These are phyloP conservation scores for Heterodera schachtii DNA, from an alignment of 1,140 invertebrate genomes.

Conservation along the genomic window DNA sequence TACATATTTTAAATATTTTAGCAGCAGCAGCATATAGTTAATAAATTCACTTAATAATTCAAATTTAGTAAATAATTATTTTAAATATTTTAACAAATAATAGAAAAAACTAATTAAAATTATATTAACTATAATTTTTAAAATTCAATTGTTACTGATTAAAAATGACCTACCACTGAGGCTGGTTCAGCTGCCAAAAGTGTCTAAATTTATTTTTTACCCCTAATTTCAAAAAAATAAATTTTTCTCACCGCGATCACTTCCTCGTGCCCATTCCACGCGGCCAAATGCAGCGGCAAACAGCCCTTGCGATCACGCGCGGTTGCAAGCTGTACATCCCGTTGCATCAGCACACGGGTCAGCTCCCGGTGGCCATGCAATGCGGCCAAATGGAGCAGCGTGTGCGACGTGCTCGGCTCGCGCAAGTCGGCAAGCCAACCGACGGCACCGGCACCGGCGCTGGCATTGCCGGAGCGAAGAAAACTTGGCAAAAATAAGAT, in stretches of 20 bases:
- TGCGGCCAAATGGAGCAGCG: constrained; percentile 88
- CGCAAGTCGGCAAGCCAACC: constrained; percentile 50
- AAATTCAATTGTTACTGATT: too few species aligned
- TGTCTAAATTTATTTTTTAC: too few species aligned
- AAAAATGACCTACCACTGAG: constrained; percentile 28
- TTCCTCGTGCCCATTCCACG: constrained; percentile 87
- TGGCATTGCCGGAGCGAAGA: constrained; percentile 26
- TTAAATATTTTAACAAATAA: too few species aligned
- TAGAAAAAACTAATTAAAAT: too few species aligned
- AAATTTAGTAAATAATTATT: too few species aligned
- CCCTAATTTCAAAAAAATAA: too few species aligned
- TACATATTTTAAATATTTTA: too few species aligned
- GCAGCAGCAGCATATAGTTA: too few species aligned
- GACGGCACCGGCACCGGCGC: constrained; percentile 16
- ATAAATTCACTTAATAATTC: too few species aligned
- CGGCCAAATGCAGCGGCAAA: constrained; percentile 87
- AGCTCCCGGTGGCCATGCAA: constrained; percentile 88
- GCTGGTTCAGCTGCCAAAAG: constrained; percentile 47
- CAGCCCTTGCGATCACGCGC: constrained; percentile 86
- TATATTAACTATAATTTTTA: too few species aligned
- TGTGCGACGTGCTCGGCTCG: constrained; percentile 78
- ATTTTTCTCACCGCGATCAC: constrained; percentile 84
- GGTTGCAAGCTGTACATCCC: constrained; percentile 68
- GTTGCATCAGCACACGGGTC: constrained; percentile 71
- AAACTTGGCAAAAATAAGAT: neutral